Base-by-base conservation (phyloP, 1,140 invertebrate species). In the Choristoneura fumiferana region DNA sequence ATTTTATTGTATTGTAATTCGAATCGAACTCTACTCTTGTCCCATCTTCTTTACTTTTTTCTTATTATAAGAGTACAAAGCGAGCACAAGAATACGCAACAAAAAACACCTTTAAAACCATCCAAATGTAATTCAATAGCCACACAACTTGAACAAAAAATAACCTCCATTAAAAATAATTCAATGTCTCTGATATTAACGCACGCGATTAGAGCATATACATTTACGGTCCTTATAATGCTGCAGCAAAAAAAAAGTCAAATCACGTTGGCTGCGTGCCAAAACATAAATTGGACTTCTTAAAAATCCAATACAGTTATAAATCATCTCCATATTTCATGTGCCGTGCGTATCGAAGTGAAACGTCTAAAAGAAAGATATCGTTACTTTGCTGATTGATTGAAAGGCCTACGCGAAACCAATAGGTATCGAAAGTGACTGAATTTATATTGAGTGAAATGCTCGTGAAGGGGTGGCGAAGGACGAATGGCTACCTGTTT, bases 321-420 rank as follows among this genome's bases (percentile, higher is more conserved):
- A 29, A 22, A 49, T 43, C 40, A 43, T 22, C 17, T 18, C 8
- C 40, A n/a, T 2, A 43, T 43, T 43, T 43, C 8, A 40, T 4
- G 38, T 1, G 13, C 1, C 4, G 22, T 29, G 39, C 39, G 17
- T 9, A 43, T 14, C 17, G n/a, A 4, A 29, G 17, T 45, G 15
- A 10, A 5, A 22, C 10, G 43, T 43, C 14, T 40, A 14, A 39
- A 39, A 39, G 12, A 39, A 39, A 4, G 37, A 39, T 10, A 49
- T 22, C 43, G 43, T 49, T 49, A 29, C 22, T 43, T 29, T 29
- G 22, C 22, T 49, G 43, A 49, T 49, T 29, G 18, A 49, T 49
- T 18, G n/a, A 49, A 18, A 17, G 15, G 15, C 18, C 1, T 18
- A 29, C 22, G 22, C 22, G 43, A 49, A 49, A 22, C 18, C 43